Percentiles rank a stretch among this genome's conserved stretches.
Conservation (phyloP, 1,140 invertebrate species). For the Drosophila lacteicornis region DNA sequence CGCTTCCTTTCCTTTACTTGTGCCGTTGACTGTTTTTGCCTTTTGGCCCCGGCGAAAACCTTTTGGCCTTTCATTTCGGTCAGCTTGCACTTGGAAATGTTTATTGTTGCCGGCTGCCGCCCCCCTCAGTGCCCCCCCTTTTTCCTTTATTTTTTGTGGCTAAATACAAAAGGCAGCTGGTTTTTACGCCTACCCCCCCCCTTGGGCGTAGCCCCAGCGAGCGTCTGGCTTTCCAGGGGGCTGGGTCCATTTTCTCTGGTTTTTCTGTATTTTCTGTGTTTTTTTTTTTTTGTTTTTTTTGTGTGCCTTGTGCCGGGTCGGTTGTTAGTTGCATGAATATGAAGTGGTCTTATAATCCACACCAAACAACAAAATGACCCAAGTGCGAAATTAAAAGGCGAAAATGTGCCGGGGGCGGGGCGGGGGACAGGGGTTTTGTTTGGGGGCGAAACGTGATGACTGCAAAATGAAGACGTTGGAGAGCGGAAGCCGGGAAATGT, state of each 20-base stretch:
- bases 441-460: constrained; percentile 55
- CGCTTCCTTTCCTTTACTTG: constrained; percentile 15
- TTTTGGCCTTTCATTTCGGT: constrained; percentile 77
- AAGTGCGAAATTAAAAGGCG: constrained; percentile 83
- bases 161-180: constrained; percentile 81
- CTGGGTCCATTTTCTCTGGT: constrained; percentile 12
- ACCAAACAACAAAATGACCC: constrained; percentile 83
- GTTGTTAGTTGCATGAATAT: constrained; percentile 83
- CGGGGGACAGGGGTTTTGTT: not conserved
- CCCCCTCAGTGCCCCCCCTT: not conserved
- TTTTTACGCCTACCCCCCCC: constrained; percentile 64
- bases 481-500: constrained; percentile 14
- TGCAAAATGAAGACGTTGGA: constrained; percentile 61
- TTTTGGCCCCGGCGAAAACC: constrained; percentile 45
- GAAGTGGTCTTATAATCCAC: constrained; percentile 83
- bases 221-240: constrained; percentile 39
- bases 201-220: not conserved
- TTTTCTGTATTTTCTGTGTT: not conserved
- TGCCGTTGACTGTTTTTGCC: constrained; percentile 58
- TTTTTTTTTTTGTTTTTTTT: constrained; percentile 25
- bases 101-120: constrained; percentile 49
- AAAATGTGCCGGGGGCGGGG: constrained; percentile 66
- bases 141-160: constrained; percentile 62
- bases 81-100: constrained; percentile 74
- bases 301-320: constrained; percentile 36